Conservation (phyloP, 1,140 invertebrate genomes). For the Spodoptera litura region DNA sequence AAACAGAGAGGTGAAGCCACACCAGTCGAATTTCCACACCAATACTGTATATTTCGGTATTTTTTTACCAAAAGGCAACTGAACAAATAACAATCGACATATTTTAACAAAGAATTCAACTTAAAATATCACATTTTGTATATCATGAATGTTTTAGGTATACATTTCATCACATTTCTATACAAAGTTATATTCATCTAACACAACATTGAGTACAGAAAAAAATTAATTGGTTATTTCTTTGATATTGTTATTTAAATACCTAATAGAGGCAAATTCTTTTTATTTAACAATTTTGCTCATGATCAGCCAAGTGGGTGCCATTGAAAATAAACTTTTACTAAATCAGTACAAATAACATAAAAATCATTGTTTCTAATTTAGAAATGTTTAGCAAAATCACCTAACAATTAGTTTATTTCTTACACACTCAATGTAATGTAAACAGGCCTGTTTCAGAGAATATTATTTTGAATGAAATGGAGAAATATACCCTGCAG, state of each 20-base stretch:
- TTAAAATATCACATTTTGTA: constrained; percentile 48
- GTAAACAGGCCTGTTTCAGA: not conserved
- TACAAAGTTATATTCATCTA: constrained; percentile 3
- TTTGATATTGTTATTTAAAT: no score
- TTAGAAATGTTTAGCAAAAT: no score
- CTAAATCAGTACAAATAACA: no score
- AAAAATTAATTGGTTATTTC: no score
- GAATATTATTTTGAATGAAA: constrained; percentile 6
- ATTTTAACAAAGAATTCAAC: constrained; percentile 44
- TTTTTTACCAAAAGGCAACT: constrained; percentile 31
- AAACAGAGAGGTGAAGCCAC: constrained; percentile 42
- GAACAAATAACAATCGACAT: constrained; percentile 44
- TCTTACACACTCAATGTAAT: no score
- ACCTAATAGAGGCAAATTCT: no score
- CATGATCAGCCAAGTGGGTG: no score
- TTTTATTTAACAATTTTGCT: no score
- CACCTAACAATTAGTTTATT: no score
- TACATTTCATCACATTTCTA: not conserved
- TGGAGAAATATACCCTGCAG: constrained; percentile 10
- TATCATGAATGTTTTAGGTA: constrained; percentile 31
- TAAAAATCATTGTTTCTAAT: no score
- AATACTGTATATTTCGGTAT: constrained; percentile 38
- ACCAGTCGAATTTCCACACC: constrained; percentile 45
- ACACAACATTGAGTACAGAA: not conserved
- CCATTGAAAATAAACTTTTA: no score